Evolutionary conservation across 2,888 invertebrate species (phyloP).

Genomic region (Spilarctia lutea): DNA sequence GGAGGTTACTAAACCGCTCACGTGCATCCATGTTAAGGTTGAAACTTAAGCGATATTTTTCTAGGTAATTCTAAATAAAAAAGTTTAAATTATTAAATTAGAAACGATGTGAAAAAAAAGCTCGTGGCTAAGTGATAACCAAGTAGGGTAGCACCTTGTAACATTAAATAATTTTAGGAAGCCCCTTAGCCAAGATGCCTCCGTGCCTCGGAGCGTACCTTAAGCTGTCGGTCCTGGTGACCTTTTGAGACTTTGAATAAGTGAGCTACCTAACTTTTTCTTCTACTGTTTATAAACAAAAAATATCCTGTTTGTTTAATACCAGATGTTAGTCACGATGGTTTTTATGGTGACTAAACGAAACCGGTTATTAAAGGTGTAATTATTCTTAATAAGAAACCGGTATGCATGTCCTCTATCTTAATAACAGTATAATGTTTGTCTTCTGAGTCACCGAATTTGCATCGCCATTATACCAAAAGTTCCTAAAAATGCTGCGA

Average conservation of each 20-base stretch:
- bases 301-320: neutral
- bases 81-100: neutral
- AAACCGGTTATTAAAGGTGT: neutral
- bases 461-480: neutral
- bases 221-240: too few species aligned
- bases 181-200: too few species aligned
- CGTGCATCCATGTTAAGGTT: slow-evolving; percentile 35
- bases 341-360: neutral
- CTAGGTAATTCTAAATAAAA: neutral
- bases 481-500: neutral
- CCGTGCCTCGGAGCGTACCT: too few species aligned
- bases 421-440: neutral
- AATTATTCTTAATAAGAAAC: neutral
- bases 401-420: slow-evolving; percentile 3
- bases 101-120: too few species aligned
- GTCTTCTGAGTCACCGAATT: neutral
- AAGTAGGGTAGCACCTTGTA: too few species aligned
- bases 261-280: neutral
- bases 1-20: slow-evolving; percentile 35
- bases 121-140: too few species aligned
- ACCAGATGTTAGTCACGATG: too few species aligned
- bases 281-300: slow-evolving; percentile 5
- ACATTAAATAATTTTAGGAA: too few species aligned
- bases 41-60: slow-evolving; percentile 10
- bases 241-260: neutral